phyloP scores from a whole-genome alignment of 2,113 vertebrate species.

The Jaculus jaculus region DNA sequence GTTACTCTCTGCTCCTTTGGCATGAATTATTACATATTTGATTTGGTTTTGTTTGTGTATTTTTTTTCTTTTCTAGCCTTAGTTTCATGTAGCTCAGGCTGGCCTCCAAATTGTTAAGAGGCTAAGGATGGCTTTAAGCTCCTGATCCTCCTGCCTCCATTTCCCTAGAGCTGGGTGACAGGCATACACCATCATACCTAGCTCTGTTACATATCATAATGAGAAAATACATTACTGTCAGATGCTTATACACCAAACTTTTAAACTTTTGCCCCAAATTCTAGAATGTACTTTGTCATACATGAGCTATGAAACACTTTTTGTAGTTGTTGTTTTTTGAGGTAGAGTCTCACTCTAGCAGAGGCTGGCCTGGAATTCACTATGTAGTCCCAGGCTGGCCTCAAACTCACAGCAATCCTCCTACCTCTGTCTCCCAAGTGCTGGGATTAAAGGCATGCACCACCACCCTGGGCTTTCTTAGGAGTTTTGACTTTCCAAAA shows the following conservation, averaged over 20 bases:
- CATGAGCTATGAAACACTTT: neutral
- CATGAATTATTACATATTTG: constrained; percentile 13
- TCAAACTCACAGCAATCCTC: too few relatives aligned
- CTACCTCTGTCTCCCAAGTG: too few relatives aligned
- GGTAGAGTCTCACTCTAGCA: too few relatives aligned
- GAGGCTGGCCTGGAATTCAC: too few relatives aligned
- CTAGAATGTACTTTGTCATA: neutral
- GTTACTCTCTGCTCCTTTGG: neutral
- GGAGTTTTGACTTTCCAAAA: too few relatives aligned
- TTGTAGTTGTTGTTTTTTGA: too few relatives aligned
- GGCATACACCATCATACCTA: neutral
- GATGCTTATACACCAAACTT: neutral
- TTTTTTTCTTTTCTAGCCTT: neutral
- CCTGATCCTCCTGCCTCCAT: neutral
- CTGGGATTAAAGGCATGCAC: too few relatives aligned
- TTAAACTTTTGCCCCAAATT: neutral
- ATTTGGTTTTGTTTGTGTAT: neutral
- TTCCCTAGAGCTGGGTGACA: neutral
- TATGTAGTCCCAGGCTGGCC: too few relatives aligned
- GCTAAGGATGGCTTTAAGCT: neutral
- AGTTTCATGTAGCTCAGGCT: too few relatives aligned
- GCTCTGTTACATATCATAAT: constrained; percentile 9
- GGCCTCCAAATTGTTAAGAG: neutral
- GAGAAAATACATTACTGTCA: constrained; percentile 15
- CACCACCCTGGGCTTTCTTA: too few relatives aligned